phyloP scores from a whole-genome alignment of 2,888 invertebrate genomes.

The Mongoloraphidia duomilia region DNA sequence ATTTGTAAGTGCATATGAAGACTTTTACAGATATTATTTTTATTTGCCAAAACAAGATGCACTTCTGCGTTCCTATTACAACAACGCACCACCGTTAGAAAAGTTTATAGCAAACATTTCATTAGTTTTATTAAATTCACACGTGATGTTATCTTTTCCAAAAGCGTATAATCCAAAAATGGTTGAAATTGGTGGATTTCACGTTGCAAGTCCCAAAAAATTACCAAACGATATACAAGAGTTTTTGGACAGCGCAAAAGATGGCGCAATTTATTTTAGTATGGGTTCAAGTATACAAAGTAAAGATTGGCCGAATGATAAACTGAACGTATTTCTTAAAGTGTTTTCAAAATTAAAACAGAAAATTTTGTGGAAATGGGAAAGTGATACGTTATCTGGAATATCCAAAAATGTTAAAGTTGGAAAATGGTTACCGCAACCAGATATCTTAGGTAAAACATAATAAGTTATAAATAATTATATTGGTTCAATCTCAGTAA shows the following conservation, averaged over 20 bases:
- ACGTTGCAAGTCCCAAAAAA: slow-evolving; percentile 9
- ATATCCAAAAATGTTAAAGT: slow-evolving; percentile 9
- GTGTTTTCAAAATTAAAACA: slow-evolving; percentile 11
- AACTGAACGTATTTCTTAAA: slow-evolving; percentile 7
- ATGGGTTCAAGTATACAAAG: slow-evolving; percentile 6
- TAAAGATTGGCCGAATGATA: slow-evolving; percentile 6
- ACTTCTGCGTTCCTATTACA: slow-evolving; percentile 13
- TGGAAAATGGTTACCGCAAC: slow-evolving; percentile 10
- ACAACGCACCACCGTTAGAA: slow-evolving; percentile 11
- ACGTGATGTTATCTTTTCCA: slow-evolving; percentile 13
- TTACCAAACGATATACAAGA: slow-evolving; percentile 9
- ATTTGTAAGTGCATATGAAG: slow-evolving; percentile 5
- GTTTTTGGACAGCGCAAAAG: slow-evolving; percentile 5
- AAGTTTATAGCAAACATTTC: slow-evolving; percentile 12
- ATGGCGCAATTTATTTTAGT: slow-evolving; percentile 9
- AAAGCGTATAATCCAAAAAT: slow-evolving; percentile 16
- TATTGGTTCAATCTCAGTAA: too few species aligned
- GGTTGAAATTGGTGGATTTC: slow-evolving; percentile 17
- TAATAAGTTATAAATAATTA: too few species aligned
- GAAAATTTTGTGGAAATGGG: slow-evolving; percentile 12
- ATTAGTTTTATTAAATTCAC: slow-evolving; percentile 16
- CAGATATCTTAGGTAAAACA: slow-evolving; percentile 5
- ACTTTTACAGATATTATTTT: slow-evolving; percentile 4
- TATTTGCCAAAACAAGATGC: slow-evolving; percentile 9
- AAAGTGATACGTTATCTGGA: slow-evolving; percentile 6